Base-by-base conservation (phyloP, 1,140 invertebrate genomes). In the Olivierus martensii region DNA sequence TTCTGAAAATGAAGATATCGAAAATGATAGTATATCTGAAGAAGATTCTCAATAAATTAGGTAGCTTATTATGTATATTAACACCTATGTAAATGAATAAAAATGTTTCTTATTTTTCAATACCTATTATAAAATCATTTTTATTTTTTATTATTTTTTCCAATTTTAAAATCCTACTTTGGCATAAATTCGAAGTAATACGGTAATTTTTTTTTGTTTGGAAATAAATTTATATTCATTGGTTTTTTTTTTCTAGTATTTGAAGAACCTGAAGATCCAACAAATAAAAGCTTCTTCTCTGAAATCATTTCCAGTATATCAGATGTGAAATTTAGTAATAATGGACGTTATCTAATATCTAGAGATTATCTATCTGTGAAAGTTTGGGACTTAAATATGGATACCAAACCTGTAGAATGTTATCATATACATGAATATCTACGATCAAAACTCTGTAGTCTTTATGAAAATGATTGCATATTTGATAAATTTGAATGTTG, bases 401-500 rank as follows among this genome's bases (percentile, higher is more conserved):
- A 99, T 73, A 87, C 85, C 14, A 91, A 89, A 74, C 96, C 96
- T 21, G 89, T 99, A 63, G 95, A 99, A 78, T 92, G 90, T 65
- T 99, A 97, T 78, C 68, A 94, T 81, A 93, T 99, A 22, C 95
- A 99, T 68, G 96, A 99, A 74, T 98, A 98, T 74, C 77, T 99
- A 56, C 78, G 95, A 65, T 90, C 91, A 61, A 99, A 99, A 73
- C 71, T 99, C 65, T 99, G 95, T 77, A 93, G 92, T 51, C 72
- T 99, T 53, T 99, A 99, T 71, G 96, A 99, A 75, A 99, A 99
- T 73, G 96, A 99, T 72, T 99, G 93, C 72, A 99, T 99, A 70
- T 99, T 99, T 72, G 96, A 99, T 75, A 99, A 99, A 73, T 99
- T 99, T 72, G 96, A 99, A 72, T 99, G 94, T 72, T 96, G 92